Evolutionary conservation across 2,888 invertebrate genomes (phyloP).

Genomic region (Orchesella flavescens): DNA sequence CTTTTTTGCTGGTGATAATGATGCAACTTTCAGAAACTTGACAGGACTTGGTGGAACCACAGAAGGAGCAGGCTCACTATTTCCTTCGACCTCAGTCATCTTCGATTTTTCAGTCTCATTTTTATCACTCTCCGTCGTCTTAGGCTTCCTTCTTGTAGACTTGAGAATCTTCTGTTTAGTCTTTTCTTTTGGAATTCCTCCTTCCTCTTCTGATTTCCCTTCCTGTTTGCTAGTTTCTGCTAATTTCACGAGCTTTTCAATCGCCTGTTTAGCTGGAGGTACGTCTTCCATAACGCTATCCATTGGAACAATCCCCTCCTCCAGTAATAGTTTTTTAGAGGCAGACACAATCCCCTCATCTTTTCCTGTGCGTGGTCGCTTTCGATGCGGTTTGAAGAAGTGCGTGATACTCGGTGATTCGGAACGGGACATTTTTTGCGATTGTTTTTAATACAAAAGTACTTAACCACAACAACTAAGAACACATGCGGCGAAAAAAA

Average conservation of each 20-base stretch:
- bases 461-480: neutral
- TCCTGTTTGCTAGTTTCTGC: neutral
- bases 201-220: neutral
- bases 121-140: neutral
- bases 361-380: slow-evolving; percentile 41
- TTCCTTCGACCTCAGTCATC: neutral
- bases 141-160: neutral
- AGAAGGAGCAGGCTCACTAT: neutral
- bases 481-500: neutral
- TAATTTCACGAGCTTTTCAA: neutral
- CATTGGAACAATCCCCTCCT: neutral
- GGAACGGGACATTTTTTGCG: slow-evolving; percentile 24
- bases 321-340: slow-evolving; percentile 27
- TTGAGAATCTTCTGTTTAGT: neutral
- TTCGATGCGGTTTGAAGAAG: slow-evolving; percentile 55
- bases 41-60: slow-evolving; percentile 7
- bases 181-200: neutral
- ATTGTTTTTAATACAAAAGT: neutral
- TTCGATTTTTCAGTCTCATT: neutral
- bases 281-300: neutral
- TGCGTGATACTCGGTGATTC: slow-evolving; percentile 45
- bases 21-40: slow-evolving; percentile 34
- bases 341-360: slow-evolving; percentile 10
- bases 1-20: slow-evolving; percentile 42
- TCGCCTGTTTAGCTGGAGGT: neutral